Evolutionary conservation across 2,113 vertebrate genomes (phyloP), one percentile per base, ranked within the genome.

Genomic region (Stictonetta naevosa): DNA sequence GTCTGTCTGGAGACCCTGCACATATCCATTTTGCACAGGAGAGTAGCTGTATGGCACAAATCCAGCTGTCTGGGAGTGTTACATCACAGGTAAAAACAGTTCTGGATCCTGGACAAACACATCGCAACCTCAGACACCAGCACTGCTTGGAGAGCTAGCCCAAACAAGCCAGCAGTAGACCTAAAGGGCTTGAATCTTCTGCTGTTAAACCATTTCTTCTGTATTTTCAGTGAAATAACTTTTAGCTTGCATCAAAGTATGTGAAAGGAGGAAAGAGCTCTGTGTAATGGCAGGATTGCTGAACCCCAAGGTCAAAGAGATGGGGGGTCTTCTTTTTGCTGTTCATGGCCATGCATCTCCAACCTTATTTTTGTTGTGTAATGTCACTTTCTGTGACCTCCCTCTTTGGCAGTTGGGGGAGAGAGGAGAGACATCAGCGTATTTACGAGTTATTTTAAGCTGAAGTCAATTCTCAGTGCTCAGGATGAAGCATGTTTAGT

Each of bases 391-490:
- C 50, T 81, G 38, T 91, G 63, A 71, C 67, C 7, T 2, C 46
- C 80, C 8, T 75, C 56, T 84, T 93, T 62, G 78, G 59, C 81
- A 63, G 36, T 38, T 91, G 58, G 69, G 85, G 48, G 36, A 90
- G 78, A 83, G 63, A 66, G 48, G 33, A 90, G 81, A 83, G 63
- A 66, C 77, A 76, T 85, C 78, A 76, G 46, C 1, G 1, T 91
- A 77, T 89, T 87, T 89, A 72, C 73, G 88, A 79, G 94, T 90
- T 95, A 95, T 94, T 96, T 96, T 96, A 87, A 90, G 88, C 83
- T 68, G 42, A 69, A 78, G 84, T 91, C 22, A 91, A 42, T 92
- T 95, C 94, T 78, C 94, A 83, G 46, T 74, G 64, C 86, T 90
- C 72, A 60, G 68, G 55, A 69, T 69, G 68, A 90, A 76, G 36